phyloP scores from a whole-genome alignment of 2,888 invertebrate species.

The Orthosia gothica region DNA sequence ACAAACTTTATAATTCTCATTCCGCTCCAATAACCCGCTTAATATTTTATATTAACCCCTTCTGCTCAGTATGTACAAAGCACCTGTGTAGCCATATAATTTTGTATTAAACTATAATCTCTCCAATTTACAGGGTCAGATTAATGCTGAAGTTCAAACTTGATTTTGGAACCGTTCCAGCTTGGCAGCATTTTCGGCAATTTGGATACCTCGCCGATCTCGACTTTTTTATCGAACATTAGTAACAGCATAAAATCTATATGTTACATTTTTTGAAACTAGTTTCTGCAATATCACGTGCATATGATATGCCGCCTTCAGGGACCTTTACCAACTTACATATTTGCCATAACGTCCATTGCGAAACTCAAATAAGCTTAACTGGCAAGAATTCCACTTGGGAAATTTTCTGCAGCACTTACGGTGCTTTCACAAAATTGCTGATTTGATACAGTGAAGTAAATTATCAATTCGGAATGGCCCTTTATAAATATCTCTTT shows the following conservation, averaged over 20 bases:
- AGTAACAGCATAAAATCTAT: slow-evolving; percentile 60
- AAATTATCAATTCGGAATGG: slow-evolving; percentile 63
- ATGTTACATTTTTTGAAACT: slow-evolving; percentile 26
- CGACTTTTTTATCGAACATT: slow-evolving; percentile 78
- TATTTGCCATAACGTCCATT: slow-evolving; percentile 60
- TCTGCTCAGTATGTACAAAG: slow-evolving; percentile 39
- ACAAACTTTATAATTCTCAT: slow-evolving; percentile 49
- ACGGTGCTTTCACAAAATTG: slow-evolving; percentile 55
- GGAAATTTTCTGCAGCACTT: slow-evolving; percentile 59
- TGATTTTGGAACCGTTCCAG: slow-evolving; percentile 81
- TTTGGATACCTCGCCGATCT: slow-evolving; percentile 75
- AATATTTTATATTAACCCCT: slow-evolving; percentile 53
- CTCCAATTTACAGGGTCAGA: slow-evolving; percentile 78
- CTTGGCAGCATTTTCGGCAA: slow-evolving; percentile 81
- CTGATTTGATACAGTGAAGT: slow-evolving; percentile 61
- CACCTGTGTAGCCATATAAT: slow-evolving; percentile 66
- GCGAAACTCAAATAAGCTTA: slow-evolving; percentile 58
- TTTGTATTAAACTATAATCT: slow-evolving; percentile 79
- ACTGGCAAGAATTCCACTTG: slow-evolving; percentile 56
- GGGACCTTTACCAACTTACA: slow-evolving; percentile 53
- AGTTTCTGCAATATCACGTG: slow-evolving; percentile 34
- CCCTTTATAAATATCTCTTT: slow-evolving; percentile 58
- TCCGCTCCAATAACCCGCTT: slow-evolving; percentile 31
- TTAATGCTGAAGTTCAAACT: slow-evolving; percentile 75
- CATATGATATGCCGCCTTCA: slow-evolving; percentile 32